Conservation (phyloP, 2,113 vertebrate species). For the Caracal caracal region DNA sequence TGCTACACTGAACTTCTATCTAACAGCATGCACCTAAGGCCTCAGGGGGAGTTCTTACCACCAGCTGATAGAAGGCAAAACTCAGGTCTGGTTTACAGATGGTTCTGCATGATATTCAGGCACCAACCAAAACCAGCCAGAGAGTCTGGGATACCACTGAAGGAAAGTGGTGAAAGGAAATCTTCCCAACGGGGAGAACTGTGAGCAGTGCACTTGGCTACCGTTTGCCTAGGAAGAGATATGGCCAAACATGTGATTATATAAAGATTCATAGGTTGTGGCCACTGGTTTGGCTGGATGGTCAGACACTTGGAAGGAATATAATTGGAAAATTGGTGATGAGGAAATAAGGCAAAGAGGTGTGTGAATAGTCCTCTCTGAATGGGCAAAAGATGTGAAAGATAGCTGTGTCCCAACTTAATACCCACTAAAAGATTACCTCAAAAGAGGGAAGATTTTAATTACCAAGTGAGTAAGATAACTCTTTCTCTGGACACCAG, state of each 20-base stretch:
- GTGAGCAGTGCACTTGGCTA: neutral
- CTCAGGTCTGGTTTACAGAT: neutral
- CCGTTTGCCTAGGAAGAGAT: neutral
- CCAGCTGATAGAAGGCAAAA: neutral
- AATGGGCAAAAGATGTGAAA: neutral
- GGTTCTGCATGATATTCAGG: neutral
- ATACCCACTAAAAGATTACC: neutral
- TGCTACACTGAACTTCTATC: neutral
- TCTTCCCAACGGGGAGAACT: neutral
- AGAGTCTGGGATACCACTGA: neutral
- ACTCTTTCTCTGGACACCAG: neutral
- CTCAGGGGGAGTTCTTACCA: neutral
- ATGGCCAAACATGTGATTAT: neutral
- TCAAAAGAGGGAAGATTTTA: neutral
- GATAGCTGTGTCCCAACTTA: neutral
- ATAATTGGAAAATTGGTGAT: neutral
- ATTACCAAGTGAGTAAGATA: neutral
- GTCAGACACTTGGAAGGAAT: neutral
- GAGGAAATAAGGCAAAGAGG: neutral
- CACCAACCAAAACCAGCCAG: neutral
- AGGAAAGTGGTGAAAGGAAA: neutral
- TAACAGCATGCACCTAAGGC: neutral
- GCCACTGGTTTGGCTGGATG: neutral
- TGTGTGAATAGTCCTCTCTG: neutral
- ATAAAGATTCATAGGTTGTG: neutral